Conservation (phyloP, 2,888 invertebrate genomes). For the Ormyrus thymus region DNA sequence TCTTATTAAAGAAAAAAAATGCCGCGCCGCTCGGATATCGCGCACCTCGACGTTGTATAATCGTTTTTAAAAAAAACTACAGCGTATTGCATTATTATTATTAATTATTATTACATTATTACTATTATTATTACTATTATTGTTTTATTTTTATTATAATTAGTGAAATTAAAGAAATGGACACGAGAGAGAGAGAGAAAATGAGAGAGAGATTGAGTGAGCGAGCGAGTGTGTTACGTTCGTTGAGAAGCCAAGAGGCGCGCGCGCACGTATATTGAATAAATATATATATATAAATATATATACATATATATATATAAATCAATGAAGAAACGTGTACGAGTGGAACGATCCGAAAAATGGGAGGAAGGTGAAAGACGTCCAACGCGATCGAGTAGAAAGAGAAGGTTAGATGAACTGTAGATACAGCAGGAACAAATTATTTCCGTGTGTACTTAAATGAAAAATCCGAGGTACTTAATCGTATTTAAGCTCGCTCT, state of each 20-base stretch:
- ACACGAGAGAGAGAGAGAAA: slow-evolving; percentile 4
- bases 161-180: slow-evolving; percentile 3
- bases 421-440: slow-evolving; percentile 10
- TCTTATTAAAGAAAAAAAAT: slow-evolving; percentile 46
- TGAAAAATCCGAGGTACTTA: slow-evolving; percentile 32
- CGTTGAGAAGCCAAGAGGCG: slow-evolving; percentile 39
- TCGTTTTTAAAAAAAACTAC: slow-evolving; percentile 47
- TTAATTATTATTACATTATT: slow-evolving; percentile 10
- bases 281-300: slow-evolving; percentile 15
- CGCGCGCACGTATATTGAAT: slow-evolving; percentile 47
- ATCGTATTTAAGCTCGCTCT: slow-evolving; percentile 48
- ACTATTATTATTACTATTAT: slow-evolving; percentile 5
- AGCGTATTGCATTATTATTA: slow-evolving; percentile 48
- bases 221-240: slow-evolving; percentile 26
- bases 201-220: too few relatives aligned
- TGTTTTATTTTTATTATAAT: slow-evolving; percentile 22
- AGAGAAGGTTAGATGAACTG: slow-evolving; percentile 17
- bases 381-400: slow-evolving; percentile 22
- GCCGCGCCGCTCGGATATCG: slow-evolving; percentile 52
- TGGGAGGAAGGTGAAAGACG: slow-evolving; percentile 40
- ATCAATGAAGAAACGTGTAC: slow-evolving; percentile 27
- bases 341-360: slow-evolving; percentile 14
- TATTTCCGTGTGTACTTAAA: slow-evolving; percentile 48
- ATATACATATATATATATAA: slow-evolving; percentile 29
- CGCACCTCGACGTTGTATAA: slow-evolving; percentile 55